Evolutionary conservation across 2,113 vertebrate species (phyloP), one percentile per base, ranked within the genome.

Genomic region (Microtus richardsoni): DNA sequence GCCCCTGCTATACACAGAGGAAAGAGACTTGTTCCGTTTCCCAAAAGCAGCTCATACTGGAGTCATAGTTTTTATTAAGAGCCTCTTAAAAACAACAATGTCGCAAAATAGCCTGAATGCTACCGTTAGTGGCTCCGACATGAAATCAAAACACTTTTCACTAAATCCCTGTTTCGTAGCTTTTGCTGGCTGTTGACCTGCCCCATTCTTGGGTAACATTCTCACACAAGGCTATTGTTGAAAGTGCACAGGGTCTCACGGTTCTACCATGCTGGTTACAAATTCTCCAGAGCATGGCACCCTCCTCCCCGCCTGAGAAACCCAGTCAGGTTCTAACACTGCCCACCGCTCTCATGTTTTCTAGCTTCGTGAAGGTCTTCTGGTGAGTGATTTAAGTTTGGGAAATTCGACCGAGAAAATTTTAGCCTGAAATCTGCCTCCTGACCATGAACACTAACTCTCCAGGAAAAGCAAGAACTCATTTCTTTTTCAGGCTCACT

Each of bases 341-440:
- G 24, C 26, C 39, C 11, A 41, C 10, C 11, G 13, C 7, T 19
- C 2, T 39, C 85, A 30, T 5, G 11, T 82, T 75, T 71, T 62
- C 60, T 54, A 62, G n/a, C 64, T 58, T 74, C 22, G 11, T 36
- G 44, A 89, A 64, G 30, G 19, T 85, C 39, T 85, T 52, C 47
- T 41, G 36, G n/a, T 16, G n/a, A 60, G n/a, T 12, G 41, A 91
- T 41, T 24, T 62, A 9, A 80, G 54, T 70, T 8, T 36, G 8
- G 60, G 41, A 75, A 89, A 89, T 44, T 17, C 44, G 58, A 26
- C 41, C 39, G n/a, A 89, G 84, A 77, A 95, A 85, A 89, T 52
- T 7, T 79, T 13, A 49, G 10, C 74, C 16, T 49, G 33, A 62
- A 77, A 64, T 24, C 12, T 71, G 28, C 62, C 17, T 87, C 90